Evolutionary conservation across 2,113 vertebrate species (phyloP).

Genomic region (Odocoileus virginianus): DNA sequence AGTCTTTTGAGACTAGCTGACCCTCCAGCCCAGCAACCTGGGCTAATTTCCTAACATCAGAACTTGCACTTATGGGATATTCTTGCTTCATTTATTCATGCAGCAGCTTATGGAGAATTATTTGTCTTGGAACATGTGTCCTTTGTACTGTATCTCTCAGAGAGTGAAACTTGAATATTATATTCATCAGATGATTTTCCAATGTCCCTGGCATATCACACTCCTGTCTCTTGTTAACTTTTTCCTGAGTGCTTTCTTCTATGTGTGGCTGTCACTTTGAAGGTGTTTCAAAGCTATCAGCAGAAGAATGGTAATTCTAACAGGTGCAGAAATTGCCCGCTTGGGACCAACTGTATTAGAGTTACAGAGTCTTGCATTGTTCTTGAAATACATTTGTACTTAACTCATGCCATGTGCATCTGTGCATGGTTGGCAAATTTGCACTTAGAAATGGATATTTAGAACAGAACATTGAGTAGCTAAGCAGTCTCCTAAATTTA

Average conservation of each 20-base stretch:
- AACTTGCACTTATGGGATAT: fast-evolving
- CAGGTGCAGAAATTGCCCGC: background rate
- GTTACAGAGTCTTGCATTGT: background rate
- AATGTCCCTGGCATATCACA: background rate
- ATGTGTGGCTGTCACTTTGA: background rate
- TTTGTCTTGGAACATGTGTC: background rate
- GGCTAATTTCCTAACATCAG: background rate
- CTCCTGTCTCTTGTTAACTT: background rate
- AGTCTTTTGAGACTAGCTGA: background rate
- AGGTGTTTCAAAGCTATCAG: background rate
- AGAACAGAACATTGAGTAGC: background rate
- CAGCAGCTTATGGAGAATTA: background rate
- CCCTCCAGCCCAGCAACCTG: too few relatives aligned
- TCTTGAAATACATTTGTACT: background rate
- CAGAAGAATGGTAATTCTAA: background rate
- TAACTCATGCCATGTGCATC: background rate
- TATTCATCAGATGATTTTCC: fast-evolving
- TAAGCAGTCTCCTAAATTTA: background rate
- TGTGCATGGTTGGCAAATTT: background rate
- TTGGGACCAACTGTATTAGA: background rate
- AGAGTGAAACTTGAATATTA: background rate
- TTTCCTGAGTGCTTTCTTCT: background rate
- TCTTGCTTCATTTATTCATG: background rate
- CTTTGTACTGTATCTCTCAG: background rate
- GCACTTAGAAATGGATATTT: background rate